A percentile compares a stretch with the other conserved stretches of the same genome.
Evolutionary conservation across 2,797 vertebrate genomes (phyloP).

Genomic region (Threskiornis aethiopicus): DNA sequence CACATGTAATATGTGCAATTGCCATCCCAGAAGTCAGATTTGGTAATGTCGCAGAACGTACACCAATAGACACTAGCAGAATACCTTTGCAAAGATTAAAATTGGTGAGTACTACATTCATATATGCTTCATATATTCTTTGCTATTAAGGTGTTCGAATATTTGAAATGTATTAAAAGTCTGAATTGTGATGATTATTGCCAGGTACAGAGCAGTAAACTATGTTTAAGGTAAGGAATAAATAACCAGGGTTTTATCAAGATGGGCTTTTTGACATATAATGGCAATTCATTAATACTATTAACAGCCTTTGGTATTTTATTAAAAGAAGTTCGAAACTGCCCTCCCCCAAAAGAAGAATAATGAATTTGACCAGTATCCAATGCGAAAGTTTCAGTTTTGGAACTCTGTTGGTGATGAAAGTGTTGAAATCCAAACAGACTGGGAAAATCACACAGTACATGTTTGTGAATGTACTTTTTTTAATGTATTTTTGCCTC

Average conservation of each 20-base stretch:
- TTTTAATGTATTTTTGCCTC: background rate
- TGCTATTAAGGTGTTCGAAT: background rate
- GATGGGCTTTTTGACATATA: background rate
- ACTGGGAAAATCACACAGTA: background rate
- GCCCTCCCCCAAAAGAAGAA: background rate
- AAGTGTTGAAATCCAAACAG: background rate
- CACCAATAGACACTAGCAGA: constrained; percentile 89
- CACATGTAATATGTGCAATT: constrained; percentile 93
- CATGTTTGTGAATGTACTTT: background rate
- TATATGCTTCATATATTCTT: constrained; percentile 48
- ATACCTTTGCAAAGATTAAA: constrained; percentile 94
- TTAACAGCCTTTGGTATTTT: background rate
- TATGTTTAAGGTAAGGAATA: background rate
- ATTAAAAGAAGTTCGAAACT: background rate
- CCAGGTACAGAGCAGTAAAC: background rate
- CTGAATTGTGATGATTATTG: background rate
- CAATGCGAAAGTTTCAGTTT: background rate
- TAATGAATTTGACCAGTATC: background rate
- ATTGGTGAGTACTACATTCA: constrained; percentile 83
- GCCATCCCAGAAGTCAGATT: constrained; percentile 94
- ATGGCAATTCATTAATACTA: background rate
- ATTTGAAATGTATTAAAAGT: constrained; percentile 7
- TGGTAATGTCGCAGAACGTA: constrained; percentile 86
- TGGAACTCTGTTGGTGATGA: background rate
- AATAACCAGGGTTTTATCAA: background rate